These are phyloP conservation scores for Pipistrellus nathusii DNA, from an alignment of 2,797 vertebrate genomes.

Conservation along the genomic window DNA sequence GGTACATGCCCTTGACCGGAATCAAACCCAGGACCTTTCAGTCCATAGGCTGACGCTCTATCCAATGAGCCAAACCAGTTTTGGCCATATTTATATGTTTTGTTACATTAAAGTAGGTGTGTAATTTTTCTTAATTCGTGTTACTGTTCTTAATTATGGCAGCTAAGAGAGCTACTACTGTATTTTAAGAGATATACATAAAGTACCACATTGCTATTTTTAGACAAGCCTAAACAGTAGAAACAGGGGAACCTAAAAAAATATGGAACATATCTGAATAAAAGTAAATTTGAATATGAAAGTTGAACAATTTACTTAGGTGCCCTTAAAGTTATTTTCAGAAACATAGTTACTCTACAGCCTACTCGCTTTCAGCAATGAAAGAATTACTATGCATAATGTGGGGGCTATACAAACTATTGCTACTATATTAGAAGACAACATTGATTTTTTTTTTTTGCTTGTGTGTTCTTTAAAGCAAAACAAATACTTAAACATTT, in stretches of 20 bases:
- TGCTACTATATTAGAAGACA: constrained; percentile 11
- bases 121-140: constrained; percentile 50
- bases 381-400: constrained; percentile 25
- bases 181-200: constrained; percentile 24
- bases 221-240: constrained; percentile 42
- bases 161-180: constrained; percentile 68
- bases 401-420: neutral
- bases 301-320: neutral
- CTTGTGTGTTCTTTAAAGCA: constrained; percentile 57
- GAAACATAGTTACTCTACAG: neutral
- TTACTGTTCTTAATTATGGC: constrained; percentile 55
- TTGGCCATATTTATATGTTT: neutral
- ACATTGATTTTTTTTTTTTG: constrained; percentile 16
- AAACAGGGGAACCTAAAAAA: constrained; percentile 23
- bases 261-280: constrained; percentile 3
- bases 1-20: too few species aligned
- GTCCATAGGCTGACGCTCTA: too few species aligned
- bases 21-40: too few species aligned
- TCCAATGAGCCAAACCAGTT: too few species aligned
- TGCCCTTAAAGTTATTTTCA: constrained; percentile 51
- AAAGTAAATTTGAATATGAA: constrained; percentile 47
- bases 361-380: constrained; percentile 22
- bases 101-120: neutral
- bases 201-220: constrained; percentile 39
- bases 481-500: constrained; percentile 57